phyloP scores from a whole-genome alignment of 2,797 vertebrate species.

The Scyliorhinus canicula region DNA sequence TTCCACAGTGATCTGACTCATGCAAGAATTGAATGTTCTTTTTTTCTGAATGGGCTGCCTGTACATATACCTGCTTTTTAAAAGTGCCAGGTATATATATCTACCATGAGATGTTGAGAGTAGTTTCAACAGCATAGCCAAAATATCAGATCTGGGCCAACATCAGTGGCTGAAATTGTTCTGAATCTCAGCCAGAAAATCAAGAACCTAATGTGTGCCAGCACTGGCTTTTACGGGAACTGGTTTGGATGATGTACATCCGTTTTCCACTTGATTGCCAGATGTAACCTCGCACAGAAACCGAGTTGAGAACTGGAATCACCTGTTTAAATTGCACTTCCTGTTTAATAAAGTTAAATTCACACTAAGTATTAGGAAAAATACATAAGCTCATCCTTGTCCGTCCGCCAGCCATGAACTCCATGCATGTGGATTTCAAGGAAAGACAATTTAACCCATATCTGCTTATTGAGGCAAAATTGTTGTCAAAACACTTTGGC shows the following conservation, averaged over 20 bases:
- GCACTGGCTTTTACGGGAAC: not conserved
- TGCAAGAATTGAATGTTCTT: not conserved
- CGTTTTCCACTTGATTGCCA: not conserved
- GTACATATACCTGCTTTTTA: not conserved
- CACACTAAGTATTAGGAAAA: not conserved
- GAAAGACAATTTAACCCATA: not conserved
- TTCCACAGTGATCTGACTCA: not conserved
- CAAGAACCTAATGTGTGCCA: not conserved
- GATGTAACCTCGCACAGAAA: not conserved
- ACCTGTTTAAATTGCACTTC: not conserved
- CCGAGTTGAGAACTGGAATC: not conserved
- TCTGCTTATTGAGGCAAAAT: not conserved
- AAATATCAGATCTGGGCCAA: not conserved
- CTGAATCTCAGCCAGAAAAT: not conserved
- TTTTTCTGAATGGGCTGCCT: not conserved
- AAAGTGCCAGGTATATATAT: not conserved
- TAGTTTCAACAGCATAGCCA: not conserved
- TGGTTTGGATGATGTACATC: not conserved
- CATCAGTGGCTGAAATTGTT: not conserved
- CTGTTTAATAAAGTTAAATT: not conserved
- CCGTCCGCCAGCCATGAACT: not conserved
- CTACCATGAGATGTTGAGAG: not conserved
- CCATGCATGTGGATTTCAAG: not conserved
- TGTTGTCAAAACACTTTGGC: not conserved
- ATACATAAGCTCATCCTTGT: not conserved